Base-by-base conservation (phyloP, 2,888 invertebrate genomes). In the Macrophya alboannulata region DNA sequence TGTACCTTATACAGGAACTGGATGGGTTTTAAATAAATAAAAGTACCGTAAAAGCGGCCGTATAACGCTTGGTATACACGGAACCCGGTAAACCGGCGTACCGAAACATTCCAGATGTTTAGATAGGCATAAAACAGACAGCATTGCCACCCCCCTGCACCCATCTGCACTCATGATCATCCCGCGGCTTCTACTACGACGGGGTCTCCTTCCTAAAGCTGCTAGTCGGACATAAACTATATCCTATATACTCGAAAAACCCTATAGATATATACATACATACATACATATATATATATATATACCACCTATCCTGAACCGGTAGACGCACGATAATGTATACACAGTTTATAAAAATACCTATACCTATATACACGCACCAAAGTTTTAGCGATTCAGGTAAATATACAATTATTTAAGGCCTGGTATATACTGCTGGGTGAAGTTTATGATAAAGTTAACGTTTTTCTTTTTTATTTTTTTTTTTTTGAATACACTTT, bases 81-180 rank as follows among this genome's bases (percentile, higher is more conserved):
- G 45, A 43, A 43, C 43, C 81, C n/a, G 62, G 62, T 62, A 81
- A 62, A 65, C 65, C 81, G 43, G 40, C 43, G 43, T 65, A 51
- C 65, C 68, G 85, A 85, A 82, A 59, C 85, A 77, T 85, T 85
- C 85, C 85, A 85, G 85, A 85, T 85, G 85, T 85, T 82, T 82
- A 82, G 85, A 81, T 82, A 82, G 85, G 85, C 85, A 85, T 85
- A 85, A 85, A 85, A 82, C 85, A 85, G 85, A 85, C 85, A 79
- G 85, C 59, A 72, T 68, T 71, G 65, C 85, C 85, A 85, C 48
- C 79, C 48, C 48, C 48, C 68, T 68, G 45, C 83, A 65, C 48
- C 45, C 83, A 68, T 68, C 37, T 83, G 83, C 83, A 83, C 68
- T 71, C 83, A 12, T 68, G 83, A 83, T 65, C 43, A 62, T 55